These are phyloP conservation scores for Oceanites oceanicus DNA, from an alignment of 2,113 vertebrate genomes.

Conservation along the genomic window DNA sequence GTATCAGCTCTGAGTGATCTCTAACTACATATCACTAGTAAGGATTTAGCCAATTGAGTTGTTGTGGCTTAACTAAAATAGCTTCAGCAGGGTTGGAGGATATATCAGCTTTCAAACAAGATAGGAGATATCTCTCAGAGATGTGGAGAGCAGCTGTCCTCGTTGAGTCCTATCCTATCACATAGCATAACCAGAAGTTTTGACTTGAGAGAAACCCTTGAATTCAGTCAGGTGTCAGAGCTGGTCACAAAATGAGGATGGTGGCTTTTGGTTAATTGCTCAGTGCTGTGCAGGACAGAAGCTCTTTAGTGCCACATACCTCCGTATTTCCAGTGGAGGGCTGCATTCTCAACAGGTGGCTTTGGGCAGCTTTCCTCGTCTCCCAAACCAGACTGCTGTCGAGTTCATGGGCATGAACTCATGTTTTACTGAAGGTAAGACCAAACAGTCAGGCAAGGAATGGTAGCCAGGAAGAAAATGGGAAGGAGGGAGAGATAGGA, in stretches of 20 bases:
- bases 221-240: neutral
- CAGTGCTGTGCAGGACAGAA: neutral
- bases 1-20: conserved; percentile 58
- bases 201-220: neutral
- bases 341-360: neutral
- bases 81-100: conserved; percentile 56
- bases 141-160: conserved; percentile 56
- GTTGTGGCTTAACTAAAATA: conserved; percentile 64
- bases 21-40: conserved; percentile 54
- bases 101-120: conserved; percentile 60
- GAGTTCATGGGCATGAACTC: neutral
- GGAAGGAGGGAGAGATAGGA: neutral
- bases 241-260: neutral
- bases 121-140: conserved; percentile 53
- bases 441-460: neutral
- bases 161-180: neutral
- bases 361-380: neutral
- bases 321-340: neutral
- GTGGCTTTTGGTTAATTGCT: neutral
- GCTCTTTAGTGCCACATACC: neutral
- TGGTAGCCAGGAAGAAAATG: neutral
- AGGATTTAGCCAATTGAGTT: conserved; percentile 66
- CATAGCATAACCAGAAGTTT: neutral
- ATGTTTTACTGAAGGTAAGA: neutral
- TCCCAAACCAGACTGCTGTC: neutral